Percentiles rank a stretch among this genome's conserved stretches.
Evolutionary conservation across 53 echinoderm and acorn worm species (phyloP).

Genomic region (Holothuria leucospilota): DNA sequence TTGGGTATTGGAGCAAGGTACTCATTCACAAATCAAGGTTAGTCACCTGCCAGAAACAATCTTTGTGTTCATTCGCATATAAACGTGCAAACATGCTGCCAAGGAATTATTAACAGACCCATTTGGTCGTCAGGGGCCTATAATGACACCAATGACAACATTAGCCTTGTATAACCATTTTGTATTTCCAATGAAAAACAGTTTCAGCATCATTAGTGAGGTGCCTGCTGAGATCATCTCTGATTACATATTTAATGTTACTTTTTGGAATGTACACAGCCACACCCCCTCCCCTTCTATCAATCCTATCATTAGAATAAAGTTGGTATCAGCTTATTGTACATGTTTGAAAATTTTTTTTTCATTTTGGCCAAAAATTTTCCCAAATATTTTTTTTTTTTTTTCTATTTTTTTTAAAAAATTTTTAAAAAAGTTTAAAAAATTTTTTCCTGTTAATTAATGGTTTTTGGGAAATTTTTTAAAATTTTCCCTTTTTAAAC

Average conservation of each 20-base stretch:
- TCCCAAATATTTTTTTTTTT: too few species aligned
- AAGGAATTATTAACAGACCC: too few species aligned
- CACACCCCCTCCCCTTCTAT: constrained; percentile 17
- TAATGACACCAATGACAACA: constrained; percentile 8
- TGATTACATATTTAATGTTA: too few species aligned
- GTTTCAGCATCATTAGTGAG: constrained; percentile 10
- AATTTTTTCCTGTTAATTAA: too few species aligned
- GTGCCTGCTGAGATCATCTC: constrained; percentile 11
- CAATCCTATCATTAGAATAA: constrained; percentile 9
- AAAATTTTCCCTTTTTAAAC: too few species aligned
- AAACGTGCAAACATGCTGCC: background rate
- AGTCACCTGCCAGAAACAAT: constrained; percentile 24
- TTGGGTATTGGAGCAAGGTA: constrained; percentile 23
- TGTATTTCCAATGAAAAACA: constrained; percentile 24
- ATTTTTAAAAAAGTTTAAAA: too few species aligned
- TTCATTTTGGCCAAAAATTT: too few species aligned
- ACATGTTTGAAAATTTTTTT: too few species aligned
- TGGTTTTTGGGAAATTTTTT: too few species aligned
- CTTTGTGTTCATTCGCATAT: constrained; percentile 13
- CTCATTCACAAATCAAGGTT: constrained; percentile 19
- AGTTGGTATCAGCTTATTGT: too few species aligned
- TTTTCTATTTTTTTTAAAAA: too few species aligned
- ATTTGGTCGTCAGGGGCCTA: constrained; percentile 24
- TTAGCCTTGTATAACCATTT: constrained; percentile 8
- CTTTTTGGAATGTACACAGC: constrained; percentile 9